phyloP scores from a whole-genome alignment of 1,140 invertebrate genomes.

The Drosophila sechellia region DNA sequence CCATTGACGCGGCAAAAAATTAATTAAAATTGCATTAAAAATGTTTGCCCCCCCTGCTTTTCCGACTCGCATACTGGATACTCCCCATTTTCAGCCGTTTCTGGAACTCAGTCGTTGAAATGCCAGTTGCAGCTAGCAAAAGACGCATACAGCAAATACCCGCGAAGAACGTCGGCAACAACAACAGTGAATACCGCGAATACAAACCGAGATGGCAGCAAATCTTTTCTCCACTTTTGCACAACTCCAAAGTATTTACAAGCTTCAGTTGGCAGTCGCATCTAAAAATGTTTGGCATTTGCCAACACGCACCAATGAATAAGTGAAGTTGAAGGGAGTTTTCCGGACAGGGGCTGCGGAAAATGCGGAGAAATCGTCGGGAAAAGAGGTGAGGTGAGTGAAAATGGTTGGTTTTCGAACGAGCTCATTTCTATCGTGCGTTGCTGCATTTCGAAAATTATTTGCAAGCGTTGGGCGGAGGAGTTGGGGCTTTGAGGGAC shows the following conservation, averaged over 20 bases:
- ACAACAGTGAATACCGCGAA: constrained; percentile 48
- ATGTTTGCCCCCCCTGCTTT: constrained; percentile 42
- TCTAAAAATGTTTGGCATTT: constrained; percentile 82
- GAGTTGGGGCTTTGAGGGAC: too few relatives aligned
- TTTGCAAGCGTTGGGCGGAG: constrained; percentile 57
- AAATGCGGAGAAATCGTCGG: neutral
- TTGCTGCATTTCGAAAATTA: constrained; percentile 76
- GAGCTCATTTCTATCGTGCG: constrained; percentile 79
- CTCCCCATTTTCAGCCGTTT: constrained; percentile 5
- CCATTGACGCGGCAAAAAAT: constrained; percentile 56
- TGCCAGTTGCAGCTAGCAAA: constrained; percentile 45
- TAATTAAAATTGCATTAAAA: constrained; percentile 80
- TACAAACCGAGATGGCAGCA: constrained; percentile 44
- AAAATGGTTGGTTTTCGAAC: constrained; percentile 79
- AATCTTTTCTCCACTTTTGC: constrained; percentile 75
- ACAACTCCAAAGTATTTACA: constrained; percentile 78
- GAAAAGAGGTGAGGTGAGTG: constrained; percentile 26
- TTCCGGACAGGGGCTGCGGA: neutral
- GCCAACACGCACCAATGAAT: constrained; percentile 79
- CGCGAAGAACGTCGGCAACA: constrained; percentile 9
- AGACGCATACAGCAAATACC: constrained; percentile 22
- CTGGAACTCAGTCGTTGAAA: constrained; percentile 17
- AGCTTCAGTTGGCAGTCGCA: constrained; percentile 77
- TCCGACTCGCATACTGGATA: constrained; percentile 1
- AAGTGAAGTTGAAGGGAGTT: constrained; percentile 19